Percentiles rank a stretch among this genome's conserved stretches.
phyloP scores from a whole-genome alignment of 1,140 invertebrate genomes.

The Temnothorax curvispinosus region DNA sequence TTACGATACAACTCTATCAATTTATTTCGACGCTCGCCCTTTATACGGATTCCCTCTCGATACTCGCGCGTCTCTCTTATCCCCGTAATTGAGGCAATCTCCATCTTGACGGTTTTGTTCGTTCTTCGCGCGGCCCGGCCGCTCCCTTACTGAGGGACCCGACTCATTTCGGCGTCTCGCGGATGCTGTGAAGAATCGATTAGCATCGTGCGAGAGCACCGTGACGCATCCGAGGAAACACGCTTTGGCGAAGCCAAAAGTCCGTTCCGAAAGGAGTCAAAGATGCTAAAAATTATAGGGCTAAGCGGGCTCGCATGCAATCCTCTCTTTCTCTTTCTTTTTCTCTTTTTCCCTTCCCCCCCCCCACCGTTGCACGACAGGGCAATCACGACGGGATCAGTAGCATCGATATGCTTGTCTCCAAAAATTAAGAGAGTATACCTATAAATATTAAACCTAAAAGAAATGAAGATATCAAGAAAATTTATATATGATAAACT shows the following conservation, averaged over 20 bases:
- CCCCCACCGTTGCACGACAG: neutral
- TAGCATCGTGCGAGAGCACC: conserved; percentile 69
- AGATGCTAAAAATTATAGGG: conserved; percentile 37
- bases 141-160: neutral
- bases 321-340: neutral
- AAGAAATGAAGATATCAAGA: neutral
- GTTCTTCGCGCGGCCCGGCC: neutral
- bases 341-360: neutral
- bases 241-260: neutral
- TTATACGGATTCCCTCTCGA: neutral
- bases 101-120: conserved; percentile 26
- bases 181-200: conserved; percentile 80
- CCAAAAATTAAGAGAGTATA: neutral
- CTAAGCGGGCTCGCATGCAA: neutral
- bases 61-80: conserved; percentile 4
- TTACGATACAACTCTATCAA: conserved; percentile 14
- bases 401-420: conserved; percentile 12
- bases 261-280: conserved; percentile 14
- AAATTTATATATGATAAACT: neutral
- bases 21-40: conserved; percentile 16
- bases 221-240: conserved; percentile 31
- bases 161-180: conserved; percentile 46
- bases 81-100: conserved; percentile 30
- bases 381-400: neutral
- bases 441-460: neutral